Evolutionary conservation across 2,113 vertebrate species (phyloP), one percentile per base, ranked within the genome.

Genomic region (Etia nguti): DNA sequence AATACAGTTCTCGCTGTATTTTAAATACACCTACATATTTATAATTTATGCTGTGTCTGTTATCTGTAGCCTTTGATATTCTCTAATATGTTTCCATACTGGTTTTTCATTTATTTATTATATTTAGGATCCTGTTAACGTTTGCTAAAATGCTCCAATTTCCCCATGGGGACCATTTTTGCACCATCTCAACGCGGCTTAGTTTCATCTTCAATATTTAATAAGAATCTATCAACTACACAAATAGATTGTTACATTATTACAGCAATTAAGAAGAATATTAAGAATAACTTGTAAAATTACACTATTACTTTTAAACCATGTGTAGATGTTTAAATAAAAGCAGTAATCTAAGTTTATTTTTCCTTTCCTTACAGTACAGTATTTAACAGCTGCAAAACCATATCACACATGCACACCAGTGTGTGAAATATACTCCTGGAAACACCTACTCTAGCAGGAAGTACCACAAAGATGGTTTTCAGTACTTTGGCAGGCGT

Each of bases 171-270:
- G 48, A 82, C 48, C 79, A 89, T 86, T 88, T 91, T 86, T 86
- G 86, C 77, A 87, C 85, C 46, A 73, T 86, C 84, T 86, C 34
- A 56, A 41, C 43, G 1, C 15, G 11, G 80, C 82, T 90, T 90
- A 79, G 38, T 88, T 90, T 86, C 12, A 24, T 77, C 26, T 82
- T 94, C 59, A 90, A 94, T 91, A 91, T 92, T 93, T 92, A 93
- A 93, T 93, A 80, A 85, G 65, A 91, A 43, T 80, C 57, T 36
- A 1, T 55, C 88, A 68, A 77, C 91, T 90, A 90, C 48, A 20
- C 82, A 85, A 54, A 91, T 56, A 90, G 46, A 59, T 86, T 86
- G 81, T 90, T 88, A 82, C 24, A 50, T 86, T 87, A 83, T 89
- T 82, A 79, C n/a, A 59, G 83, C 81, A 88, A 83, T 89, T 88